Evolutionary conservation across 1,140 invertebrate genomes (phyloP).

Genomic region (Rhopalosiphum padi): DNA sequence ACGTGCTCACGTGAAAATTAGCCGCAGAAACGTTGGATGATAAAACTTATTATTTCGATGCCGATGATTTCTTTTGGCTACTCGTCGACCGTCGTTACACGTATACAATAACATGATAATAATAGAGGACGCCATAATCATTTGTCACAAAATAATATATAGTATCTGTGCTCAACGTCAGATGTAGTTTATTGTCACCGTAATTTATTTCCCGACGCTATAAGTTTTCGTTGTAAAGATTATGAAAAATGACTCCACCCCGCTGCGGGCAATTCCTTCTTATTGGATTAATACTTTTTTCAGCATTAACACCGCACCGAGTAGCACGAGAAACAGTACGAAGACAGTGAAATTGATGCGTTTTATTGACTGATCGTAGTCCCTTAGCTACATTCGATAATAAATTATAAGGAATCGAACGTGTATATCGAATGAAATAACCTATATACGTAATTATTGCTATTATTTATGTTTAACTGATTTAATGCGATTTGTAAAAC

Average conservation of each 20-base stretch:
- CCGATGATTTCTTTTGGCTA: not conserved
- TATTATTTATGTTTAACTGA: not conserved
- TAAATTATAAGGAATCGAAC: not conserved
- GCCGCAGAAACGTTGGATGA: not conserved
- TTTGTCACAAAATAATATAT: constrained; percentile 12
- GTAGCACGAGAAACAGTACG: not conserved
- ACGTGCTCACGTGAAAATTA: not conserved
- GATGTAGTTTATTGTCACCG: constrained; percentile 1
- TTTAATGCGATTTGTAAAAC: not conserved
- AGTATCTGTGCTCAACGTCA: not conserved
- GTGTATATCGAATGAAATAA: not conserved
- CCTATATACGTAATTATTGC: not conserved
- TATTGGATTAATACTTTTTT: constrained; percentile 19
- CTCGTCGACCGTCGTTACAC: not conserved
- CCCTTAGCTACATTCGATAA: not conserved
- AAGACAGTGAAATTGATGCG: not conserved
- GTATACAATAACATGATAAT: not conserved
- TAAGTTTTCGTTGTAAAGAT: constrained; percentile 5
- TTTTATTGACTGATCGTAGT: not conserved
- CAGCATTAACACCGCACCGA: not conserved
- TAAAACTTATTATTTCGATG: not conserved
- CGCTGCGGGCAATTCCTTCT: not conserved
- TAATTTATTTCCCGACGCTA: not conserved
- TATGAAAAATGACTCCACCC: not conserved
- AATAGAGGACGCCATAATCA: not conserved